Base-by-base conservation (phyloP, 2,113 vertebrate species). In the Salvelinus alpinus region DNA sequence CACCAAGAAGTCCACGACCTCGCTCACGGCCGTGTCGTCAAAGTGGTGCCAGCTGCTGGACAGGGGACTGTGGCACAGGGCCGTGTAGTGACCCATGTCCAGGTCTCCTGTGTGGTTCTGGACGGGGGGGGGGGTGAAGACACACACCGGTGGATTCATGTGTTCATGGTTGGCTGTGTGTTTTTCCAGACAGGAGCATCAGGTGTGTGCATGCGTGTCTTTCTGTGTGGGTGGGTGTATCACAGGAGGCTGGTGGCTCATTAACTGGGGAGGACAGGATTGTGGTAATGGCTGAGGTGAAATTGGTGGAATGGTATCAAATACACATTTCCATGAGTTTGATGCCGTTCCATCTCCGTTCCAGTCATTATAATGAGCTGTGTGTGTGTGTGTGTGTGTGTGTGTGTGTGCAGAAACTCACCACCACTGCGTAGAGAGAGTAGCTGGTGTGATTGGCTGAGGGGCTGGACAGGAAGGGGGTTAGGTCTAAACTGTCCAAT, bases 71-170 rank as follows among this genome's bases (percentile, higher is more conserved):
- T 92, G 94, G 84, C 94, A 96, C 90, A 94, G 92, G 0, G 96
- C 95, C 0, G 94, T 96, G 86, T 96, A 96, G 89, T 96, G 96
- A 73, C 96, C 96, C 66, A 89, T 87, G 25, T 96, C 93, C 80
- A 98, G 87, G 74, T 94, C 90, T n/a, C 95, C 96, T 64, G 81
- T 84, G 2, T 97, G 96, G 84, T 96, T 96, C 96, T 97, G 76
- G 16, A 85, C 81, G 69, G 75, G 20, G 24, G n/a, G n/a, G n/a
- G n/a, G n/a, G 24, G n/a, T 7, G 22, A 27, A 13, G 20, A 70
- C 67, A 68, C 16, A 60, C 16, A 62, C 59, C 54, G 1, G 4
- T 0, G n/a, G 20, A 24, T 9, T 22, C n/a, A 22, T 24, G 59
- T 16, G 59, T 8, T 62, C 7, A 62, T 62, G 18, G 7, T 9